Percentiles rank a stretch among this genome's conserved stretches.
These are phyloP conservation scores for Endomychus coccineus DNA, from an alignment of 2,888 invertebrate species.

Conservation along the genomic window DNA sequence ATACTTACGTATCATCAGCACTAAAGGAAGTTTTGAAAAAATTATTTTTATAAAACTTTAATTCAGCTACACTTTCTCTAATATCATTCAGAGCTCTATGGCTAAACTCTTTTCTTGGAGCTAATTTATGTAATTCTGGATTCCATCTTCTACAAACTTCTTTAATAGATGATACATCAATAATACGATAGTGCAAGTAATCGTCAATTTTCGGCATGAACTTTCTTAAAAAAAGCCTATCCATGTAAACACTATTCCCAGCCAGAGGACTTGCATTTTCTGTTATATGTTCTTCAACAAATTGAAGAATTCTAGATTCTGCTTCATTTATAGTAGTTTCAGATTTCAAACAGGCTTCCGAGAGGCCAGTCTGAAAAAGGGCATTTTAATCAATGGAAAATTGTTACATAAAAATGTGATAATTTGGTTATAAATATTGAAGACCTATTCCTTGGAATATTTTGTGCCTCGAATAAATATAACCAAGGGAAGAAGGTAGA, in stretches of 20 bases:
- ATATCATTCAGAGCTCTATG: constrained; percentile 82
- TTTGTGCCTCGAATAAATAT: too few relatives aligned
- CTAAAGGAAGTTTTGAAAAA: constrained; percentile 56
- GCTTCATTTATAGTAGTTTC: constrained; percentile 57
- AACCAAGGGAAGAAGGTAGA: too few relatives aligned
- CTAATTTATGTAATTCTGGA: constrained; percentile 48
- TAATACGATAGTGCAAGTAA: constrained; percentile 83
- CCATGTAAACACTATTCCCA: constrained; percentile 84
- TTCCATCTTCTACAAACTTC: constrained; percentile 79
- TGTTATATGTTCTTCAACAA: constrained; percentile 54
- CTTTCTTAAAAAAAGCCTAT: constrained; percentile 71
- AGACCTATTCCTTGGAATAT: too few relatives aligned
- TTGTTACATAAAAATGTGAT: constrained; percentile 1
- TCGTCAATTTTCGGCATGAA: constrained; percentile 72
- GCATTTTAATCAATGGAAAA: constrained; percentile 6
- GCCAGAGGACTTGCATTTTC: constrained; percentile 65
- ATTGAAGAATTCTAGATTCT: constrained; percentile 63
- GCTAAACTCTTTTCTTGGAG: constrained; percentile 55
- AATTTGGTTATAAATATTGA: too few relatives aligned
- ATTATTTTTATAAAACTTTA: constrained; percentile 66
- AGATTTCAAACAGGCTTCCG: constrained; percentile 64
- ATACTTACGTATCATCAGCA: too few relatives aligned
- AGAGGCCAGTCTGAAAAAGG: constrained; percentile 68
- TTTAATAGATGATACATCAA: constrained; percentile 88
- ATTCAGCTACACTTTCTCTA: constrained; percentile 74